Conservation (phyloP, 1,140 invertebrate species). For the Marisa cornuarietis region DNA sequence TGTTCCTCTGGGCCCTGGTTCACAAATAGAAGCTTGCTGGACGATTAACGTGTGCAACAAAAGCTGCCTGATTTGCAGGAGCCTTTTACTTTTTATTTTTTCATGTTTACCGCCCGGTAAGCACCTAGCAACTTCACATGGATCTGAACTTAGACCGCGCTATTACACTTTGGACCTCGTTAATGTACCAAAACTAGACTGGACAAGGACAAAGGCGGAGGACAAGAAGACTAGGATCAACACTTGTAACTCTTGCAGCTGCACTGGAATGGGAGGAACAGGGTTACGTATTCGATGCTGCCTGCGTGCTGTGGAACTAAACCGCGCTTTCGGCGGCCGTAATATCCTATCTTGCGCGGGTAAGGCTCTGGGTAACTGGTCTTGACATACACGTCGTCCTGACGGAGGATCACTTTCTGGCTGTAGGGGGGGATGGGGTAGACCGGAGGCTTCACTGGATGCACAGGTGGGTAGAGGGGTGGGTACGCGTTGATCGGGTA, state of each 20-base stretch:
- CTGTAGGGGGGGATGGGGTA: background rate
- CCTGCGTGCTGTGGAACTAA: background rate
- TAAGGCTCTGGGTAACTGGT: background rate
- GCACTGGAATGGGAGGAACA: conserved; percentile 19
- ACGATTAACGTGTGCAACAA: no score
- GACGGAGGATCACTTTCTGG: no score
- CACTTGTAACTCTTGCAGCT: conserved; percentile 18
- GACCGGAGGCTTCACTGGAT: background rate
- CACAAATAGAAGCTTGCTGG: no score
- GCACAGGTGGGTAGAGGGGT: background rate
- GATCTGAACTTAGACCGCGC: no score
- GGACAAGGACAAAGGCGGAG: no score
- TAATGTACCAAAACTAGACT: no score
- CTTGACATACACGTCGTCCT: conserved; percentile 5
- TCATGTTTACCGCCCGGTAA: no score
- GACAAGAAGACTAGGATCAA: background rate
- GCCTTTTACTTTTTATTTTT: no score
- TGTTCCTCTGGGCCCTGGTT: no score
- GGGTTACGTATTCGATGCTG: conserved; percentile 3
- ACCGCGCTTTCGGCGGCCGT: conserved; percentile 11
- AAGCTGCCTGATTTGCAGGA: no score
- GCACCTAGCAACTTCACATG: no score
- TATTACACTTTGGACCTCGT: no score
- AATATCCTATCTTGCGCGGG: background rate
- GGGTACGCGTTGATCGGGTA: background rate